phyloP scores from a whole-genome alignment of 2,888 invertebrate species.

The Caenorhabditis sp. region DNA sequence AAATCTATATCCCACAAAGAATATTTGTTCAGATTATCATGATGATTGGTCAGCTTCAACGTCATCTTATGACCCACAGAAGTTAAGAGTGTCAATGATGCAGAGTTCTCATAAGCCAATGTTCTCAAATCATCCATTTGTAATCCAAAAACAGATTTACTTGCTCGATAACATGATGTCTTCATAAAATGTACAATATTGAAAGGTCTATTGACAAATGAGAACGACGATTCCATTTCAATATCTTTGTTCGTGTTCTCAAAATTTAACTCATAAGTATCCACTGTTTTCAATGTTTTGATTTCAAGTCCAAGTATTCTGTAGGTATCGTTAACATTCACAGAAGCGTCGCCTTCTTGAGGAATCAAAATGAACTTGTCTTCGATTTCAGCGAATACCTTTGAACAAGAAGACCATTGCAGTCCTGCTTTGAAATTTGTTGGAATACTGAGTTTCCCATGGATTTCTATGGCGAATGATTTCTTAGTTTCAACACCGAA shows the following conservation, averaged over 20 bases:
- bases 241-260: neutral
- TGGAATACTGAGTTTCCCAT: slow-evolving; percentile 1
- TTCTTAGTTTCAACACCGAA: neutral
- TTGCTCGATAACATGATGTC: neutral
- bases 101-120: neutral
- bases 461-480: slow-evolving; percentile 46
- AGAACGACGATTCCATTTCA: neutral
- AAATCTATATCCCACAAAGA: neutral
- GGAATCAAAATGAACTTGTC: neutral
- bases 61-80: neutral
- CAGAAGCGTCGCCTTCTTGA: slow-evolving; percentile 13
- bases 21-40: neutral
- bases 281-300: neutral
- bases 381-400: slow-evolving; percentile 15
- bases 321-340: neutral
- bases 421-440: neutral
- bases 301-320: neutral
- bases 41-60: neutral
- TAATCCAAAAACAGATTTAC: neutral
- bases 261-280: neutral
- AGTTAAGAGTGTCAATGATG: neutral
- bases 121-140: neutral
- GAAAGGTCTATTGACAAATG: neutral
- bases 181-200: neutral
- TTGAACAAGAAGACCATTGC: slow-evolving; percentile 20